Conservation (phyloP, 2,797 vertebrate species). For the Glossophaga mutica region DNA sequence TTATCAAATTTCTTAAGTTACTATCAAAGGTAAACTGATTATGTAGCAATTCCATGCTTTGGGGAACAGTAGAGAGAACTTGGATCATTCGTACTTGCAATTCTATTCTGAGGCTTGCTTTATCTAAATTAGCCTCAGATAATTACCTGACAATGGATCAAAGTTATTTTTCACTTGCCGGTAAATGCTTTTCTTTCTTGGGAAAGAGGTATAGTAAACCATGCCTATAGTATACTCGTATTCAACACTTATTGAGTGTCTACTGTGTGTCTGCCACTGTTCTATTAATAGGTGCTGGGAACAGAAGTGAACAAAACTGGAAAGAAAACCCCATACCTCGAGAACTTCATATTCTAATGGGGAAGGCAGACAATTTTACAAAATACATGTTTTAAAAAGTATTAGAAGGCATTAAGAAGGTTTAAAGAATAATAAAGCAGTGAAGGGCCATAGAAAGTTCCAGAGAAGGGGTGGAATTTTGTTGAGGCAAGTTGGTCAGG, state of each 20-base stretch:
- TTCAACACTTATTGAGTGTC: background rate
- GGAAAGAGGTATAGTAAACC: background rate
- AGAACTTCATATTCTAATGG: background rate
- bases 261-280: background rate
- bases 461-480: background rate
- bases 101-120: conserved; percentile 10
- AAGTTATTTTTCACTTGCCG: background rate
- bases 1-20: background rate
- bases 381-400: background rate
- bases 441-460: background rate
- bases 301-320: background rate
- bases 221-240: background rate
- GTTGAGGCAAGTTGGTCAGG: background rate
- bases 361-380: background rate
- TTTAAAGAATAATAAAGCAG: background rate
- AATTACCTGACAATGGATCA: background rate
- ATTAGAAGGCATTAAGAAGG: background rate
- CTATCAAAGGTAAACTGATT: background rate
- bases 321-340: background rate
- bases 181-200: background rate
- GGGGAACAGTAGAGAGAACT: background rate
- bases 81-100: background rate
- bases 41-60: background rate
- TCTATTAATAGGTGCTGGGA: background rate
- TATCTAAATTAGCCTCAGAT: background rate